These are phyloP conservation scores for Eleginops maclovinus DNA, from an alignment of 2,113 vertebrate species.

Conservation along the genomic window DNA sequence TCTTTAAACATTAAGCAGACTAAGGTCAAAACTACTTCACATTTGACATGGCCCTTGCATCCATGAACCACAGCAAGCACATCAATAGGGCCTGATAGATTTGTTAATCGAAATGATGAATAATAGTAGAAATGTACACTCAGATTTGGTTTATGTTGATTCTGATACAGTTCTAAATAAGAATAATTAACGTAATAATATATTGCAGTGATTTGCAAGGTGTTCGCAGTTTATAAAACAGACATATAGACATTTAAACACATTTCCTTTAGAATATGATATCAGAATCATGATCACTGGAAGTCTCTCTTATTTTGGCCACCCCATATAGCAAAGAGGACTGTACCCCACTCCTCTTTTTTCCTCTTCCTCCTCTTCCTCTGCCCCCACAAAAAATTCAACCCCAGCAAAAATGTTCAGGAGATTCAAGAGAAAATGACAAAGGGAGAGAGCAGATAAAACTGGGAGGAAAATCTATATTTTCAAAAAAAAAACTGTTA, in stretches of 20 bases:
- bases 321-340: not conserved
- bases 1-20: not conserved
- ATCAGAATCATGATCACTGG: not conserved
- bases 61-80: no score
- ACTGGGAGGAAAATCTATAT: conserved; percentile 41
- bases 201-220: not conserved
- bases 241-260: not conserved
- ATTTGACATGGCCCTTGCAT: not conserved
- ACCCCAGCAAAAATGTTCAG: conserved; percentile 1
- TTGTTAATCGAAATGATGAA: not conserved
- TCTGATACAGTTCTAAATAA: not conserved
- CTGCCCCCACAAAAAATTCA: not conserved
- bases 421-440: conserved; percentile 13
- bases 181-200: no score
- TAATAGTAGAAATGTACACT: not conserved
- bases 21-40: not conserved
- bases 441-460: conserved; percentile 6
- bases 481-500: conserved; percentile 47
- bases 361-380: conserved; percentile 3
- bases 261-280: not conserved
- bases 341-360: not conserved
- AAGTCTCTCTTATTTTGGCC: conserved; percentile 27
- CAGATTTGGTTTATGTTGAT: not conserved
- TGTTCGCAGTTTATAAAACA: not conserved
- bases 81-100: no score